Evolutionary conservation across 2,888 invertebrate species (phyloP).

Genomic region (Theristus sp.): DNA sequence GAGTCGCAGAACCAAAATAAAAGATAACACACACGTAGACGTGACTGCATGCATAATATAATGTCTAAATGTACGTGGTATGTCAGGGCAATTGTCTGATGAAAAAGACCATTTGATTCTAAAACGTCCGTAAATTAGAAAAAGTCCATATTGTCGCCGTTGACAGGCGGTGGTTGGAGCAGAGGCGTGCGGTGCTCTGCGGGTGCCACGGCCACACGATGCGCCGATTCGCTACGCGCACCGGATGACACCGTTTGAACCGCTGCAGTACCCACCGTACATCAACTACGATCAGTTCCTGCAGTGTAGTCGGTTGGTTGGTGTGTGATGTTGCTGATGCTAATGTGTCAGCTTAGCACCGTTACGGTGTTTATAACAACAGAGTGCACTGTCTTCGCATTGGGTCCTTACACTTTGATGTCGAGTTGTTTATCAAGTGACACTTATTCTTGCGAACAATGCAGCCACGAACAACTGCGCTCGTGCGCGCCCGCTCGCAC

Average conservation of each 20-base stretch:
- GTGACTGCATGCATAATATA: neutral
- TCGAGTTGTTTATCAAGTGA: no score
- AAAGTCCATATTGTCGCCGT: no score
- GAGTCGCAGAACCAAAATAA: no score
- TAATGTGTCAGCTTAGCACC: no score
- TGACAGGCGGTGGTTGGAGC: neutral
- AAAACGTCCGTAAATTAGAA: no score
- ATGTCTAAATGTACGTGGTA: neutral
- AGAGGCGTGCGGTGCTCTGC: neutral
- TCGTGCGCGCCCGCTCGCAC: neutral
- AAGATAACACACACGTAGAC: neutral
- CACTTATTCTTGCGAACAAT: no score
- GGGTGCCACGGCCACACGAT: neutral
- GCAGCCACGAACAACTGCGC: no score
- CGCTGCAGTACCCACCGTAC: neutral
- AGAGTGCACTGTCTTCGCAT: no score
- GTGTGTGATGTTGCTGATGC: neutral
- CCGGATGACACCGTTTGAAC: neutral
- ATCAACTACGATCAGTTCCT: neutral
- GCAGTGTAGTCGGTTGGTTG: neutral
- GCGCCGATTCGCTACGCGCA: neutral
- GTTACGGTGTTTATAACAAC: no score
- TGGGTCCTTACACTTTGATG: no score
- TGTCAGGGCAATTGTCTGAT: neutral
- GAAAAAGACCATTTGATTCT: neutral